Conservation (phyloP, 2,113 vertebrate genomes). For the Pseudopodoces humilis region DNA sequence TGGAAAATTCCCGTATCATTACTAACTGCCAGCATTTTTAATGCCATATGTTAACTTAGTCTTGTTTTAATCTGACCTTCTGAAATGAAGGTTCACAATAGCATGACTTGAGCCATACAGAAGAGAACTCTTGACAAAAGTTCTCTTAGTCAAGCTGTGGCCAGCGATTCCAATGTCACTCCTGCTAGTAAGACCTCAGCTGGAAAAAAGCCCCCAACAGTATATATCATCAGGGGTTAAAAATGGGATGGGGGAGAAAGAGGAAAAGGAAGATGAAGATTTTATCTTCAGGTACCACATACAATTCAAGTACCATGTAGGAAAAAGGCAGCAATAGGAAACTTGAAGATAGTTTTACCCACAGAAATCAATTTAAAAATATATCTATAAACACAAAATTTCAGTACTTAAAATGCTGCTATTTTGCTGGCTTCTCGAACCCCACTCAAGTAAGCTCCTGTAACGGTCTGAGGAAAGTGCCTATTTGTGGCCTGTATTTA, state of each 20-base stretch:
- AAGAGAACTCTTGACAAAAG: not conserved
- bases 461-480: conserved; percentile 98
- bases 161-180: not conserved
- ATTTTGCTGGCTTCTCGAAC: conserved; percentile 98
- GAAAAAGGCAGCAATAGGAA: conserved; percentile 49
- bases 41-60: not conserved
- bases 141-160: not conserved
- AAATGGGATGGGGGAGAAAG: not conserved
- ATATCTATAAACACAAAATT: conserved; percentile 16
- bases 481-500: conserved; percentile 89
- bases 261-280: not conserved
- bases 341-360: conserved; percentile 46
- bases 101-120: not conserved
- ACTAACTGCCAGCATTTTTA: conserved; percentile 52
- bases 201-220: not conserved
- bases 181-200: not conserved
- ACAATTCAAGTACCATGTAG: conserved; percentile 17
- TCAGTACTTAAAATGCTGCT: conserved; percentile 80
- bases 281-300: conserved; percentile 55
- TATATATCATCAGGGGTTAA: not conserved
- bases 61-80: conserved; percentile 2
- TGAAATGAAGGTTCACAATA: conserved; percentile 21
- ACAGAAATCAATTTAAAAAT: conserved; percentile 41
- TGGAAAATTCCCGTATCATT: not conserved
- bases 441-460: conserved; percentile 95